Base-by-base conservation (phyloP, 2,797 vertebrate genomes). In the Chrosomus eos region DNA sequence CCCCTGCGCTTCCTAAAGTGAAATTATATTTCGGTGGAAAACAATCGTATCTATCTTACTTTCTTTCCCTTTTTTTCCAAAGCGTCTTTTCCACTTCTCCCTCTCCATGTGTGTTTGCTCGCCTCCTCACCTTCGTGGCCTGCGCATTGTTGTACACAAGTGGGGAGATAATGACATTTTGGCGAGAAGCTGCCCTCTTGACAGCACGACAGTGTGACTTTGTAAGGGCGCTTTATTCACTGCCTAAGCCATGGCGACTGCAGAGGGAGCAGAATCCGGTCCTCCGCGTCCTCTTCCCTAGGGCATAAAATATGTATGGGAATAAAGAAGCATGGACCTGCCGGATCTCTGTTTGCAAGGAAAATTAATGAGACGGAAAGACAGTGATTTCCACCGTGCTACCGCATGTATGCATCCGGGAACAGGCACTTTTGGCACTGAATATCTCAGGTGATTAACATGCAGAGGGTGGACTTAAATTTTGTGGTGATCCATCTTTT, bases 331-430 rank as follows among this genome's bases (percentile, higher is more conserved):
- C 84, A 83, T 74, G 11, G 85, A 71, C 80, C 79, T 83, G 68
- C 75, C 74, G 40, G 86, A 86, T 80, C 79, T 82, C 66, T 86
- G 75, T 85, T 88, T 85, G 84, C 74, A 80, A 76, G 71, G 60
- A 72, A 80, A 90, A 84, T 88, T 86, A 88, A 90, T 88, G 87
- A 85, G 73, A 82, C 45, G 71, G 79, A 88, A 87, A 89, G 75
- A 80, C 78, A 66, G 74, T 19, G 45, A 78, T 88, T 87, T 87
- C 76, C 84, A 84, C 45, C 40, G 3, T 18, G 38, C 40, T 62
- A 64, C 64, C 55, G 43, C 3, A 6, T 72, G 40, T 53, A 73
- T n/a, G 31, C 68, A 80, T 53, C 11, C n/a, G n/a, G 62, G 9
- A 68, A 58, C 26, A 23, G 26, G n/a, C 21, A 71, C 81, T 82